Base-by-base conservation (phyloP, 2,113 vertebrate species). In the Proteles cristata region DNA sequence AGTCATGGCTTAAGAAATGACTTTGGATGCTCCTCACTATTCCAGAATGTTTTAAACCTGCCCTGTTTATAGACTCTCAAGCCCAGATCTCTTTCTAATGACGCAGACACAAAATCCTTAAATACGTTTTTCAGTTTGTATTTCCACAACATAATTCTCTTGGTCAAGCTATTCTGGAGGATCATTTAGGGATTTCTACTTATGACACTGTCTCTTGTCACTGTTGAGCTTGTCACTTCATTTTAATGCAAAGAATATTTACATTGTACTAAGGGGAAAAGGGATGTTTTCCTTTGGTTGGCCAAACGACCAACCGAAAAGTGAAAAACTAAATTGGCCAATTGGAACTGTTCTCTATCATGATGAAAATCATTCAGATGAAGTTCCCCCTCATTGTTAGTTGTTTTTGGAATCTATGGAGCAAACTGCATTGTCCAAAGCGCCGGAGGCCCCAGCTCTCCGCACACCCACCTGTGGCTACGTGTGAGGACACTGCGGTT, bases 401-500 rank as follows among this genome's bases (percentile, higher is more conserved):
- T 39, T 50, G 9, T 76, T 91, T 48, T 79, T 66, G 71, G 10
- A 93, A 65, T 25, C 4, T 28, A 88, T 14, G 4, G 66, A 33
- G 4, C 33, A 94, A 15, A 39, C 25, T 68, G 83, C 5, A 66
- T 79, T 55, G 79, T 48, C 15, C 28, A 21, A 83, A 80, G n/a
- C 50, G n/a, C 55, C 0, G 14, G 11, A 26, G 26, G 0, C 2
- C 35, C 77, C 58, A 14, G 45, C 11, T 16, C 7, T 10, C 7
- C 2, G 58, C 4, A 19, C 2, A 4, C 8, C 12, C 15, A 3
- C 23, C 33, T 28, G 0, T 23, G 80, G 16, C 33, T 28, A 26
- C 19, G 10, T 2, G 3, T 23, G 7, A 2, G 16, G 3, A 1
- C 16, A 1, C 79, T 35, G 15, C 0, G 6, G 79, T 21, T n/a